phyloP scores from a whole-genome alignment of 2,113 vertebrate genomes.

The Sander lucioperca region DNA sequence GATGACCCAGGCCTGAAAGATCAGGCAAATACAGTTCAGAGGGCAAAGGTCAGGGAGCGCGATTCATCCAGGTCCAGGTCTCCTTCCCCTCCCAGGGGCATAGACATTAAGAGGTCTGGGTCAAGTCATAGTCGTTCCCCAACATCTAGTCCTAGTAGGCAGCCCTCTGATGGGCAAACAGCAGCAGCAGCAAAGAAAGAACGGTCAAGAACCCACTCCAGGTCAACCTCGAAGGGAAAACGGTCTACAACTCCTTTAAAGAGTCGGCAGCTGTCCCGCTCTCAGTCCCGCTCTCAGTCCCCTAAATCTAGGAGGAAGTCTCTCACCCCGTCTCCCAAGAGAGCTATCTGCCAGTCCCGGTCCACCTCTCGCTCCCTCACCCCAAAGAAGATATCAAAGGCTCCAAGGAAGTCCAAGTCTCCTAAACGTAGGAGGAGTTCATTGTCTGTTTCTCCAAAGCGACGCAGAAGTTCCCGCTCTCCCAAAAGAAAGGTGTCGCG shows the following conservation, averaged over 20 bases:
- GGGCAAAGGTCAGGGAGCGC: conserved; percentile 80
- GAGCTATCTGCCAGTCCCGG: conserved; percentile 44
- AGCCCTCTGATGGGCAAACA: conserved; percentile 36
- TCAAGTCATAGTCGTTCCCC: conserved; percentile 74
- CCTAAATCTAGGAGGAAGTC: conserved; percentile 72
- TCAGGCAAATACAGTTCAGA: conserved; percentile 76
- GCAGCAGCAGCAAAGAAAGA: conserved; percentile 35
- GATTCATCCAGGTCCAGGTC: conserved; percentile 74
- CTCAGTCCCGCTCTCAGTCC: conserved; percentile 65
- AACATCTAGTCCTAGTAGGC: conserved; percentile 55
- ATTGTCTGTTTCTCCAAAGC: conserved; percentile 71
- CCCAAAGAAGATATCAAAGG: conserved; percentile 77
- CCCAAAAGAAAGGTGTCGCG: conserved; percentile 67
- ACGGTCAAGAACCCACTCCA: conserved; percentile 55
- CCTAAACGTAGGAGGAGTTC: conserved; percentile 65
- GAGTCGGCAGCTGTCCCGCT: conserved; percentile 57
- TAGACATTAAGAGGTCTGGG: conserved; percentile 62
- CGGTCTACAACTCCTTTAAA: conserved; percentile 59
- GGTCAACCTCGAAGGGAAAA: conserved; percentile 68
- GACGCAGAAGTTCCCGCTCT: conserved; percentile 59
- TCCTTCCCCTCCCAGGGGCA: conserved; percentile 57
- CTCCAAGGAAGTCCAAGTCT: conserved; percentile 79
- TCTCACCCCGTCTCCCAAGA: conserved; percentile 54
- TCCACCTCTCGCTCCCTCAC: conserved; percentile 74
- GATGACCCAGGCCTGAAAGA: conserved; percentile 76